A percentile compares a stretch with the other conserved stretches of the same genome.
Conservation (phyloP, 2,888 invertebrate species). For the Macrophya alboannulata region DNA sequence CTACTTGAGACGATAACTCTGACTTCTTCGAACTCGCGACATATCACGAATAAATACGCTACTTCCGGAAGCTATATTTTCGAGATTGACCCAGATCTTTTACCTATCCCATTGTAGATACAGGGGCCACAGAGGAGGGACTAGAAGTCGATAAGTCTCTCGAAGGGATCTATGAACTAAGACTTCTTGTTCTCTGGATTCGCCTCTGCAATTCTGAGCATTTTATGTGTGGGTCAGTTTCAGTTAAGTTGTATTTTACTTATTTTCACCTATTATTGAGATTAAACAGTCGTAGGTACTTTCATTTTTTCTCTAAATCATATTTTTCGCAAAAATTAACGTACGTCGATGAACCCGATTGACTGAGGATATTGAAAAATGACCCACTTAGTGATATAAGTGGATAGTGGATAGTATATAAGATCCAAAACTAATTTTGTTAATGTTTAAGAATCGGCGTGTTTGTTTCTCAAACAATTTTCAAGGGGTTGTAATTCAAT, state of each 20-base stretch:
- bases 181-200: neutral
- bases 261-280: neutral
- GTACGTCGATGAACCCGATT: neutral
- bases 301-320: neutral
- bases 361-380: neutral
- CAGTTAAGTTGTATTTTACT: neutral
- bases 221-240: neutral
- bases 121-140: neutral
- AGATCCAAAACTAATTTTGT: neutral
- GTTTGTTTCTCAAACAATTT: conserved; percentile 22
- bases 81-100: conserved; percentile 48
- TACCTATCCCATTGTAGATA: conserved; percentile 28
- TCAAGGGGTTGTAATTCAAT: conserved; percentile 40
- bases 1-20: conserved; percentile 43
- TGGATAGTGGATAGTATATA: neutral
- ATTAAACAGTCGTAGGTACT: neutral
- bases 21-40: conserved; percentile 46
- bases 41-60: conserved; percentile 44
- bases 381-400: neutral
- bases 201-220: neutral
- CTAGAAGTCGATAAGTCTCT: conserved; percentile 5
- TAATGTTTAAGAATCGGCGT: neutral
- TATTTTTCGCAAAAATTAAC: neutral
- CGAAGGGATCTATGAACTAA: neutral
- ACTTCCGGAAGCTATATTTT: conserved; percentile 50